These are phyloP conservation scores for Bradypodion ventrale DNA, from an alignment of 2,797 vertebrate genomes.

Conservation along the genomic window DNA sequence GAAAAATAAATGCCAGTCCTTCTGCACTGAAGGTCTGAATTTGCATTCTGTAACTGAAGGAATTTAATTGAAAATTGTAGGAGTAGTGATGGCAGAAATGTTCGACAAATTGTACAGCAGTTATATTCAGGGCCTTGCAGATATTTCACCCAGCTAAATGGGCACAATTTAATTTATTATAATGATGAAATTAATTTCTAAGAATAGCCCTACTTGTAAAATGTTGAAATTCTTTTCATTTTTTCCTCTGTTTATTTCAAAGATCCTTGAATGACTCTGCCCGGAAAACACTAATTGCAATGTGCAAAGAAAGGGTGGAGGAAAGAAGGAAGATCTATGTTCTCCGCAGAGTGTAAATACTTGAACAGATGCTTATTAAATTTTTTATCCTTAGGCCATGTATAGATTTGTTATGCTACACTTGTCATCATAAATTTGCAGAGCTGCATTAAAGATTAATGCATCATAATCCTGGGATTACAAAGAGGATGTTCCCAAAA, in stretches of 20 bases:
- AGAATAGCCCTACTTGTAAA: not conserved
- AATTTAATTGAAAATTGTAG: not conserved
- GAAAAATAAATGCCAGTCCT: not conserved
- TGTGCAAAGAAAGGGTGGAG: not conserved
- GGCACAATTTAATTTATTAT: not conserved
- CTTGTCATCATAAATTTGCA: slow-evolving; percentile 17
- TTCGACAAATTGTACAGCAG: not conserved
- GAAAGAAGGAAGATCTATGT: not conserved
- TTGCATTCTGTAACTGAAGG: not conserved
- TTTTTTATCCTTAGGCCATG: not conserved
- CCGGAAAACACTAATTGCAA: not conserved
- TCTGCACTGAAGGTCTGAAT: not conserved
- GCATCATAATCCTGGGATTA: not conserved
- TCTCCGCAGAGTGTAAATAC: not conserved
- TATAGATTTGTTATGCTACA: slow-evolving; percentile 19
- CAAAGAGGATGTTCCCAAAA: not conserved
- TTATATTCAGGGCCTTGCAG: not conserved
- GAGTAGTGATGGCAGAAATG: not conserved
- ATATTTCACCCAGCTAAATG: not conserved
- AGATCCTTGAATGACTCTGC: accelerated
- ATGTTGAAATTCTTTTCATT: not conserved
- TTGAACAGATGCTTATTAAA: slow-evolving; percentile 22
- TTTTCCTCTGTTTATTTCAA: not conserved
- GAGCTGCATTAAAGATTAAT: not conserved
- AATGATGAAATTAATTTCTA: not conserved